Percentiles rank a stretch among this genome's conserved stretches.
Conservation (phyloP, 1,140 invertebrate species). For the Paracyclopina nana region DNA sequence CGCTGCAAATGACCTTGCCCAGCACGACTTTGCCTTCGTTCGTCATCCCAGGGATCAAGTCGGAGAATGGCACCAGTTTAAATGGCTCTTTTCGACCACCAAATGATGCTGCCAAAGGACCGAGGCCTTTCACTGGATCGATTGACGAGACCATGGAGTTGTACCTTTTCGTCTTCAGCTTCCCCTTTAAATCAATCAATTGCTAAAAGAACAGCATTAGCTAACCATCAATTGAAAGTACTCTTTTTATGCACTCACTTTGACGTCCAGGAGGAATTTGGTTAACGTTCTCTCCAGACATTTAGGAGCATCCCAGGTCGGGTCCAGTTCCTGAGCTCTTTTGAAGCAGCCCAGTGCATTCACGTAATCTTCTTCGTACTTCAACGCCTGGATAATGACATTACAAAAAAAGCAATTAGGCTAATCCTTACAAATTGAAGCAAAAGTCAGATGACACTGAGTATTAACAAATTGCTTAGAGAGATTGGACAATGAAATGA, state of each 20-base stretch:
- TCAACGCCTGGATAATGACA: conserved; percentile 34
- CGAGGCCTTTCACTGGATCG: conserved; percentile 16
- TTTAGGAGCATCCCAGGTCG: conserved; percentile 44
- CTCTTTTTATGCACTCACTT: too few species aligned
- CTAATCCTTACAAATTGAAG: background rate
- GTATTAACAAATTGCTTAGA: too few species aligned
- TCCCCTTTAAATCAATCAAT: conserved; percentile 43
- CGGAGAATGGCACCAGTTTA: conserved; percentile 19
- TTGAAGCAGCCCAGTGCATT: conserved; percentile 45
- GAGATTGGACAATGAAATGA: too few species aligned
- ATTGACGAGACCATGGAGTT: conserved; percentile 40
- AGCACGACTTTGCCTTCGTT: conserved; percentile 46
- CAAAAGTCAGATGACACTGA: too few species aligned
- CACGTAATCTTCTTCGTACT: conserved; percentile 57
- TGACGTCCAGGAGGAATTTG: conserved; percentile 44
- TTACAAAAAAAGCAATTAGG: background rate
- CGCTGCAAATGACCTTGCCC: conserved; percentile 57
- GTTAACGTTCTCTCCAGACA: conserved; percentile 38
- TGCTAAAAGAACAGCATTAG: too few species aligned
- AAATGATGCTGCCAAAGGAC: conserved; percentile 19
- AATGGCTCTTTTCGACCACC: conserved; percentile 21
- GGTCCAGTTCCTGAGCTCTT: conserved; percentile 43
- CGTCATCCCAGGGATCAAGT: conserved; percentile 34
- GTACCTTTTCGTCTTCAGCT: conserved; percentile 46
- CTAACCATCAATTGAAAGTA: too few species aligned